phyloP scores from a whole-genome alignment of 2,113 vertebrate species.

The Pelusios castaneus region DNA sequence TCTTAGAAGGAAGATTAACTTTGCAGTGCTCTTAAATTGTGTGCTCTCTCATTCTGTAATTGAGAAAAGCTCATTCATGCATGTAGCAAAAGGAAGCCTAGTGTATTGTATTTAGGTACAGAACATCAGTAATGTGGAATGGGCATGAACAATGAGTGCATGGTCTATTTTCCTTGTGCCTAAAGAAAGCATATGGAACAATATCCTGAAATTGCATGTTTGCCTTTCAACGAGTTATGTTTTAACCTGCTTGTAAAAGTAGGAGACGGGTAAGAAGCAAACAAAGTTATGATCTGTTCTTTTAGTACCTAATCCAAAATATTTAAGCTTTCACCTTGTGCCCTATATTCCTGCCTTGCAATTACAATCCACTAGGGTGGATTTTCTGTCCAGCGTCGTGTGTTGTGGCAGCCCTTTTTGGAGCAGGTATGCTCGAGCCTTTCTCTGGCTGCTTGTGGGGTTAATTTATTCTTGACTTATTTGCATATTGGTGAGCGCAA shows the following conservation, averaged over 20 bases:
- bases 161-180: background rate
- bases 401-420: background rate
- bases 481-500: background rate
- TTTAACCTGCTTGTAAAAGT: background rate
- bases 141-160: fast-evolving
- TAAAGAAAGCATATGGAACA: fast-evolving
- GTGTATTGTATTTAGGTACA: background rate
- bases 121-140: fast-evolving
- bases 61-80: background rate
- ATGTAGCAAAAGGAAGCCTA: background rate
- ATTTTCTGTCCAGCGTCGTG: background rate
- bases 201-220: background rate
- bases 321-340: fast-evolving
- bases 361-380: background rate
- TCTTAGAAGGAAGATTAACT: background rate
- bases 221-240: background rate
- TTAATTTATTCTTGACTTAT: background rate
- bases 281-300: background rate
- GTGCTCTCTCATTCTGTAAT: background rate
- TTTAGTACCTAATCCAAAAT: background rate
- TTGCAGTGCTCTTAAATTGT: background rate
- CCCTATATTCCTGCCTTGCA: no score
- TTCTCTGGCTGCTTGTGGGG: background rate
- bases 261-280: background rate
- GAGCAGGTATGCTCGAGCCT: background rate